phyloP scores from a whole-genome alignment of 1,140 invertebrate genomes.

The Venustaconcha ellipsiformis region DNA sequence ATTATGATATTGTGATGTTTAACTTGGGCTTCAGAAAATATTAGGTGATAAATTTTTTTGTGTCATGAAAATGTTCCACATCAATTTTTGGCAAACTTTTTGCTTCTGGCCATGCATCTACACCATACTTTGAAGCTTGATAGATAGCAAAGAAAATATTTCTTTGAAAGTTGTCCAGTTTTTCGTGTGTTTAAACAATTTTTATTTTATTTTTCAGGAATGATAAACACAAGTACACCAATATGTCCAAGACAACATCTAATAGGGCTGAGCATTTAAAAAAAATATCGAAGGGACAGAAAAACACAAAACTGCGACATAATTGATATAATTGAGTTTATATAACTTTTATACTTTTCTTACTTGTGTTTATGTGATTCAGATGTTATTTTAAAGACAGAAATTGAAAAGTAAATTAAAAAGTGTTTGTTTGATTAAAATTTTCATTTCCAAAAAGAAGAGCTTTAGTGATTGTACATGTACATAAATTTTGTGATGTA shows the following conservation, averaged over 20 bases:
- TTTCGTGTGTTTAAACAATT: not conserved
- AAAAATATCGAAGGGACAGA: conserved; percentile 36
- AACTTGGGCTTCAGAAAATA: too few relatives aligned
- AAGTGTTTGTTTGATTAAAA: too few relatives aligned
- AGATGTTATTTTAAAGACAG: too few relatives aligned
- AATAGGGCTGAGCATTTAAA: conserved; percentile 46
- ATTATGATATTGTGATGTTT: too few relatives aligned
- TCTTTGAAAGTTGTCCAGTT: not conserved
- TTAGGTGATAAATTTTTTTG: too few relatives aligned
- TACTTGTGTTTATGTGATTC: too few relatives aligned
- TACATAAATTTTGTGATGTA: too few relatives aligned
- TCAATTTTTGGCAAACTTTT: not conserved
- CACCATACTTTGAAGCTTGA: not conserved
- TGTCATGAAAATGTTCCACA: too few relatives aligned
- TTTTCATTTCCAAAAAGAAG: too few relatives aligned
- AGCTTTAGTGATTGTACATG: too few relatives aligned
- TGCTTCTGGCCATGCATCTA: not conserved
- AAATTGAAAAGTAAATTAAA: too few relatives aligned
- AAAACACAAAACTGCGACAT: conserved; percentile 50
- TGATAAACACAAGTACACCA: conserved; percentile 63
- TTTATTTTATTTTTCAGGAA: conserved; percentile 41
- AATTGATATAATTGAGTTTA: conserved; percentile 39
- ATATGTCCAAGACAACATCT: conserved; percentile 60
- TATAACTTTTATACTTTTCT: not conserved
- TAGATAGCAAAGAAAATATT: not conserved